Evolutionary conservation across 2,113 vertebrate genomes (phyloP).

Genomic region (Thunnus maccoyii): DNA sequence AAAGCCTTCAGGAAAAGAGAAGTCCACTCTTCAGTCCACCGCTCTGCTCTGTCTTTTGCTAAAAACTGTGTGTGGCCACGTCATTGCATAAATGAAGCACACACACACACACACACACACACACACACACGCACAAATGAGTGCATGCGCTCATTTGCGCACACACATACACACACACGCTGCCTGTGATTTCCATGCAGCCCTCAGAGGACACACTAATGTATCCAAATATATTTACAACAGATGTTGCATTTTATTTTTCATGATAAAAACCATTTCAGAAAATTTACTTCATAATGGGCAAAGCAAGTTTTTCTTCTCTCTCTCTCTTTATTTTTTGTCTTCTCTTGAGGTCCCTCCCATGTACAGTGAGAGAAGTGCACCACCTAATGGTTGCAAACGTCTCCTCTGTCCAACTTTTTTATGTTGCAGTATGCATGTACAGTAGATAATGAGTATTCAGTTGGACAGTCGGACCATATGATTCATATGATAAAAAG

Average conservation of each 20-base stretch:
- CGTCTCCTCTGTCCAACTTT: constrained; percentile 37
- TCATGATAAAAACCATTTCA: constrained; percentile 88
- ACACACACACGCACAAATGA: constrained; percentile 28
- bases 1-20: constrained; percentile 43
- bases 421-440: background rate
- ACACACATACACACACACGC: constrained; percentile 42
- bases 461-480: constrained; percentile 2
- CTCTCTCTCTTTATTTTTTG: constrained; percentile 25
- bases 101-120: constrained; percentile 1
- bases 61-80: constrained; percentile 57
- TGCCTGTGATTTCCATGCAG: constrained; percentile 88
- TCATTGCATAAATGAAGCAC: constrained; percentile 54
- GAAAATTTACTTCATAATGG: constrained; percentile 85
- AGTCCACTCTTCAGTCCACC: constrained; percentile 52
- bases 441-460: constrained; percentile 1
- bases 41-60: constrained; percentile 42
- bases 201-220: constrained; percentile 86
- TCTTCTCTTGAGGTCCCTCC: constrained; percentile 68
- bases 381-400: constrained; percentile 83
- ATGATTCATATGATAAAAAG: constrained; percentile 12
- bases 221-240: constrained; percentile 89
- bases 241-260: constrained; percentile 90
- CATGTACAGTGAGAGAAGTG: constrained; percentile 82
- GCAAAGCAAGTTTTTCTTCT: constrained; percentile 71
- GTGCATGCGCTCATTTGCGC: background rate